Evolutionary conservation across 2,797 vertebrate genomes (phyloP).

Genomic region (Oreortyx pictus): DNA sequence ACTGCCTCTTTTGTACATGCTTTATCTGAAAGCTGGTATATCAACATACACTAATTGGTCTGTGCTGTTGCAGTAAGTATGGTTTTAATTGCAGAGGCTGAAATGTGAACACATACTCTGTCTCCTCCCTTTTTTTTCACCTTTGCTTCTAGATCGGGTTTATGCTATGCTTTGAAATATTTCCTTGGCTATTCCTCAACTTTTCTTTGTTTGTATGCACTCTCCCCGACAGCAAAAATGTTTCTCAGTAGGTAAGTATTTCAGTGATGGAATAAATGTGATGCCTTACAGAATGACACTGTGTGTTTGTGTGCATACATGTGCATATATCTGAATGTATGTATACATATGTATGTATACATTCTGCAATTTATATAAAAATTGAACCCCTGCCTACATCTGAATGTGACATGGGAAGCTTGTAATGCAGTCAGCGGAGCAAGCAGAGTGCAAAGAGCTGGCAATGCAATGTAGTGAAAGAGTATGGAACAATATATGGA

Average conservation of each 20-base stretch:
- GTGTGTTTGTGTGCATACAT: fast-evolving
- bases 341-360: not conserved
- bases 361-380: not conserved
- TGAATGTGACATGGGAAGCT: not conserved
- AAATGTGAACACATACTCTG: not conserved
- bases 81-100: not conserved
- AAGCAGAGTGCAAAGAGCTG: not conserved
- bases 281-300: not conserved
- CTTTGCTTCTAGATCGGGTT: not conserved
- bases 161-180: not conserved
- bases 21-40: not conserved
- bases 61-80: not conserved
- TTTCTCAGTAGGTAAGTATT: not conserved
- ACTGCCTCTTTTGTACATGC: not conserved
- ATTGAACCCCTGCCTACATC: not conserved
- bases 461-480: not conserved
- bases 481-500: not conserved
- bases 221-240: not conserved
- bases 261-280: not conserved
- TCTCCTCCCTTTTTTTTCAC: not conserved
- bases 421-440: not conserved
- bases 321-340: not conserved
- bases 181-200: not conserved
- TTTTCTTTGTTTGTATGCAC: not conserved
- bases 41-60: not conserved